These are phyloP conservation scores for Hippocampus guttulatus DNA, from an alignment of 2,113 vertebrate genomes.

Conservation along the genomic window DNA sequence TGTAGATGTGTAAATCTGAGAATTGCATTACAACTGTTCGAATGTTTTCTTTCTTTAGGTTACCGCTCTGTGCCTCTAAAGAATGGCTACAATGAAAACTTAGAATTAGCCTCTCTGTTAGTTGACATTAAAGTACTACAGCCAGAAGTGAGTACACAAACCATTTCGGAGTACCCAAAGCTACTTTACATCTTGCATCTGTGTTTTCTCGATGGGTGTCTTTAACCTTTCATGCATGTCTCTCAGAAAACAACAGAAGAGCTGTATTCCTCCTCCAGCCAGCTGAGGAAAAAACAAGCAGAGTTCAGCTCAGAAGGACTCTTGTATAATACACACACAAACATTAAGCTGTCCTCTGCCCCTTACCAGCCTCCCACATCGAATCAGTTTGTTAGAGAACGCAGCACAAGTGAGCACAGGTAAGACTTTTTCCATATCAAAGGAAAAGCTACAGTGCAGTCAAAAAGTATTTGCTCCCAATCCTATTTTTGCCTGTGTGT, in stretches of 20 bases:
- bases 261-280: slow-evolving; percentile 87
- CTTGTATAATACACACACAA: slow-evolving; percentile 81
- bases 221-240: not conserved
- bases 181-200: not conserved
- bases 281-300: slow-evolving; percentile 80
- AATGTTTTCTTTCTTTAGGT: slow-evolving; percentile 64
- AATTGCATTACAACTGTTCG: not conserved
- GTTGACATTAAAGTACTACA: slow-evolving; percentile 81
- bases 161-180: not conserved
- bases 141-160: slow-evolving; percentile 77
- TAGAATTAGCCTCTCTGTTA: slow-evolving; percentile 89
- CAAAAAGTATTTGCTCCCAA: not conserved
- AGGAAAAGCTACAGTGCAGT: not conserved
- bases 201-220: not conserved
- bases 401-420: slow-evolving; percentile 78
- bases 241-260: slow-evolving; percentile 84
- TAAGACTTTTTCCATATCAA: slow-evolving; percentile 13
- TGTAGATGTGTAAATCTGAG: not conserved
- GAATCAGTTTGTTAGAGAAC: slow-evolving; percentile 72
- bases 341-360: slow-evolving; percentile 58
- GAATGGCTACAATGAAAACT: slow-evolving; percentile 86
- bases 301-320: slow-evolving; percentile 79
- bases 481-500: not conserved
- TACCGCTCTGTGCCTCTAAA: slow-evolving; percentile 90
- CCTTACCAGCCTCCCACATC: slow-evolving; percentile 59